Conservation (phyloP, 2,113 vertebrate genomes). For the Tyrannus savana region DNA sequence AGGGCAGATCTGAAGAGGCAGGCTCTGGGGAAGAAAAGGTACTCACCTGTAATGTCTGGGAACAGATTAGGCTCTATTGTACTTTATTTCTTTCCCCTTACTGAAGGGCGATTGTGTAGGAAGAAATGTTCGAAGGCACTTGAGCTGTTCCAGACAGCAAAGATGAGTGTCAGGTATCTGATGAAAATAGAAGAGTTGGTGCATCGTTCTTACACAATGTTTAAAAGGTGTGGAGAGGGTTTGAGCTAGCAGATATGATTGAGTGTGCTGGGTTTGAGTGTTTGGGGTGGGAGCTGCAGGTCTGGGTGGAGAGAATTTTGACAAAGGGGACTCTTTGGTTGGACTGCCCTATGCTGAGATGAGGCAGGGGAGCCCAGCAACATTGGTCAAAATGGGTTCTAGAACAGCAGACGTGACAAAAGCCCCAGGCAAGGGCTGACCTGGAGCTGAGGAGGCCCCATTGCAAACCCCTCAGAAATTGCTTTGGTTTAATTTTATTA, state of each 20-base stretch:
- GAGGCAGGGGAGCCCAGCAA: neutral
- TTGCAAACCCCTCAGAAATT: neutral
- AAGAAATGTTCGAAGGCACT: neutral
- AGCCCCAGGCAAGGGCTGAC: neutral
- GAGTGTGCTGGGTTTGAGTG: fast-evolving
- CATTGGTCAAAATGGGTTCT: neutral
- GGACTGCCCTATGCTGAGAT: neutral
- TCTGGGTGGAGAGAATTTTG: neutral
- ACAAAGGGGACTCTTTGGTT: neutral
- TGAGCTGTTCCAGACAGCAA: neutral
- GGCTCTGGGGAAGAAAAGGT: neutral
- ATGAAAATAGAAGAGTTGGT: neutral
- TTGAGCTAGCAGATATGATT: neutral
- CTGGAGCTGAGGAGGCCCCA: neutral
- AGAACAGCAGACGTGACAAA: fast-evolving
- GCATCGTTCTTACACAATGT: neutral
- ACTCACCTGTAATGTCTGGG: neutral
- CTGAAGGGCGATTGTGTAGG: neutral
- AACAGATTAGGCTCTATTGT: neutral
- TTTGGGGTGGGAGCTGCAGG: neutral
- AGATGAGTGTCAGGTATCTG: neutral
- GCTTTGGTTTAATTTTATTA: neutral
- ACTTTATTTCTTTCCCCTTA: neutral
- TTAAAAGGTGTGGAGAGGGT: neutral
- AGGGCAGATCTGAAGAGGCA: neutral